phyloP scores from a whole-genome alignment of 2,113 vertebrate genomes.

The Plecturocebus donacophilus region DNA sequence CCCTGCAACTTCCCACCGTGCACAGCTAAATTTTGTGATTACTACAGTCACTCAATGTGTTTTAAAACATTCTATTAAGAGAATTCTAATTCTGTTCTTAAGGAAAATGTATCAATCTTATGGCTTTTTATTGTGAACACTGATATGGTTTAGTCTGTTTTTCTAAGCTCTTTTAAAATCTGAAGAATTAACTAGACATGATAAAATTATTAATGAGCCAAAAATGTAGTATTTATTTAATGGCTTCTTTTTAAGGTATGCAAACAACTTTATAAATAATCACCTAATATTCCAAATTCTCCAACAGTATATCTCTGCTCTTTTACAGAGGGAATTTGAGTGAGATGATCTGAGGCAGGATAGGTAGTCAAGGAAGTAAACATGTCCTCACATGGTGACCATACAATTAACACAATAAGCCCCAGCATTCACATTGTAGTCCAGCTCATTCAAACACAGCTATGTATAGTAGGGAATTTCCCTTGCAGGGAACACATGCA shows the following conservation, averaged over 20 bases:
- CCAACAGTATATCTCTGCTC: background rate
- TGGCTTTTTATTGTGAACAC: background rate
- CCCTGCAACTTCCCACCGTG: background rate
- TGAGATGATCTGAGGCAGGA: background rate
- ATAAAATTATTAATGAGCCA: slow-evolving; percentile 45
- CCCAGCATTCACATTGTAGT: no score
- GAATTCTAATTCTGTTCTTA: slow-evolving; percentile 23
- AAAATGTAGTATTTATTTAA: slow-evolving; percentile 27
- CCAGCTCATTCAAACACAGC: no score
- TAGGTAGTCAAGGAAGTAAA: no score
- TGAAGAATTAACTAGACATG: background rate
- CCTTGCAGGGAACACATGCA: no score
- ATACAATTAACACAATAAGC: no score
- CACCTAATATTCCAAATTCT: background rate
- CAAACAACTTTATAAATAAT: background rate
- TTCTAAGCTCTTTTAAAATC: slow-evolving; percentile 46
- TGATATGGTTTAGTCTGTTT: slow-evolving; percentile 46
- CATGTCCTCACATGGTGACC: no score
- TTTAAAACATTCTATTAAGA: background rate
- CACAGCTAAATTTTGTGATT: slow-evolving; percentile 12
- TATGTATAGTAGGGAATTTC: no score
- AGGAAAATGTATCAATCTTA: slow-evolving; percentile 1
- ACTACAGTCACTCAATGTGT: background rate
- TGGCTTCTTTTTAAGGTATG: slow-evolving; percentile 27
- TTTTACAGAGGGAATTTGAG: slow-evolving; percentile 17